Base-by-base conservation (phyloP, 2,888 invertebrate genomes). In the Lasioglossum oenotherae region DNA sequence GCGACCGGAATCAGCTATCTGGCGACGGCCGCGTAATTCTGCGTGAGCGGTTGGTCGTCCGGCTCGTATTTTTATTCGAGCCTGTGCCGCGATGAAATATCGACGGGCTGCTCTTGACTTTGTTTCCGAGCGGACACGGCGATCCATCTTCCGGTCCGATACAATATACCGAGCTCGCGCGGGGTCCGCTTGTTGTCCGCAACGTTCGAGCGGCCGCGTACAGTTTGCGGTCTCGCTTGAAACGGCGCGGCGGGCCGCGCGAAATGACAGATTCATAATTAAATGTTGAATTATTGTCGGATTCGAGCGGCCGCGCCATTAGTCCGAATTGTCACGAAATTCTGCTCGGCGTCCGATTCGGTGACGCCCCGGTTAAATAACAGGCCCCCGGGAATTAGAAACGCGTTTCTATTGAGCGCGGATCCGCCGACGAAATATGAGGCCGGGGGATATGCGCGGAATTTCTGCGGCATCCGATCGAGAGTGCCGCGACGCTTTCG, bases 251-350 rank as follows among this genome's bases (percentile, higher is more conserved):
- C 53, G n/a, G 53, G 31, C 53, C 57, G 41, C 53, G 41, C 46
- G 35, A 78, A 78, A 81, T 77, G 85, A 82, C 85, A 80, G 85
- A 74, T 73, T 80, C 80, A 80, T 80, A 82, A 86, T 86, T 86
- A 82, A 87, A 86, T 72, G 82, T 73, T 74, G 83, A 86, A 87
- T 86, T 86, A 83, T 82, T 82, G 75, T 87, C 80, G 87, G 73
- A 64, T 23, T 67, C 74, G 35, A 64, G 31, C 74, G 72, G 44
- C 53, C 67, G 44, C 64, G 71, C 64, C 69, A 83, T 86, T 82
- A 87, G 76, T 38, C 53, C 75, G 80, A 27, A 78, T 86, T 86
- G 78, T 80, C 78, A 16, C 67, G 73, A 41, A 78, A 86, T 80
- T 73, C 67, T 60, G 74, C 41, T 53, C 46, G 69, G 57, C 71